A percentile compares a stretch with the other conserved stretches of the same genome.
These are phyloP conservation scores for Papilio demoleus DNA, from an alignment of 2,888 invertebrate genomes.

Conservation along the genomic window DNA sequence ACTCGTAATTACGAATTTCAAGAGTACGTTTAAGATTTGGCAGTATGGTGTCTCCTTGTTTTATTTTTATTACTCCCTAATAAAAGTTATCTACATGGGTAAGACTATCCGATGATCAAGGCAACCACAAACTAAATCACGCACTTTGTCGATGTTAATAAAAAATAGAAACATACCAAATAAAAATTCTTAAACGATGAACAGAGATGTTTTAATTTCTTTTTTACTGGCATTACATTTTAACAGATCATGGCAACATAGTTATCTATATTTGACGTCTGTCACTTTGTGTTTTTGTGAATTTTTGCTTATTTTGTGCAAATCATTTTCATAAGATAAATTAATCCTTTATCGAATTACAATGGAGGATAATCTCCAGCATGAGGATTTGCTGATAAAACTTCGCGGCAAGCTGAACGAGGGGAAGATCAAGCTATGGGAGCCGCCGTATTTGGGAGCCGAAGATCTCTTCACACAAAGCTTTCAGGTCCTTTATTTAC, in stretches of 20 bases:
- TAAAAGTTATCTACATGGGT: too few relatives aligned
- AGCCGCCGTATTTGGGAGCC: constrained; percentile 85
- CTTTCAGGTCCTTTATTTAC: constrained; percentile 70
- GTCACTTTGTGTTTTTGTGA: constrained; percentile 17
- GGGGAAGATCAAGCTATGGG: constrained; percentile 89
- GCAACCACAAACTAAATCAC: too few relatives aligned
- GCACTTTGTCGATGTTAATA: background rate
- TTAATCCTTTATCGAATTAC: constrained; percentile 14
- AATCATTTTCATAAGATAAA: constrained; percentile 48
- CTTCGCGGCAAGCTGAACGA: constrained; percentile 86
- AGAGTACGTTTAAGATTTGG: background rate
- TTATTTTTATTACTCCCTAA: too few relatives aligned
- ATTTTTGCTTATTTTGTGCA: constrained; percentile 46
- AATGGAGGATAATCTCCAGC: constrained; percentile 70
- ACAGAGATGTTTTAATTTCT: background rate
- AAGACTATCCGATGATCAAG: too few relatives aligned
- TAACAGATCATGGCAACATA: background rate
- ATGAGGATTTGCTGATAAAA: constrained; percentile 86
- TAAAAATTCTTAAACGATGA: background rate
- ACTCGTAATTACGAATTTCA: background rate
- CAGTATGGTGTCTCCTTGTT: background rate
- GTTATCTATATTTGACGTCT: constrained; percentile 16
- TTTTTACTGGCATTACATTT: background rate
- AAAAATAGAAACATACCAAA: background rate
- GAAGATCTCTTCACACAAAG: constrained; percentile 66